phyloP scores from a whole-genome alignment of 2,113 vertebrate genomes.

The Campylomormyrus tamandua region DNA sequence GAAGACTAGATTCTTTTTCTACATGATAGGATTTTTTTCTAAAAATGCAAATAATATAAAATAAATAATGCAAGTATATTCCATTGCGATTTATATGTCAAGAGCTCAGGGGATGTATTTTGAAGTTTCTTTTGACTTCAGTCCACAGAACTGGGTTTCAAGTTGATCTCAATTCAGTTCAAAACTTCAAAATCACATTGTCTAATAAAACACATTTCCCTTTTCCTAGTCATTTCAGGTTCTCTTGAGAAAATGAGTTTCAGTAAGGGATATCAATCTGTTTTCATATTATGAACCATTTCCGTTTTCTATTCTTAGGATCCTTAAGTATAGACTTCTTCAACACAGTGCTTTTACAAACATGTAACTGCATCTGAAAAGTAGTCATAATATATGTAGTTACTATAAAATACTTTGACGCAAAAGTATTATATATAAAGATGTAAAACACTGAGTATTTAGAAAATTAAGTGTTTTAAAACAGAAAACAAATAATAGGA shows the following conservation, averaged over 20 bases:
- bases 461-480: neutral
- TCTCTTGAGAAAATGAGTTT: constrained; percentile 28
- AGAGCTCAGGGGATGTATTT: neutral
- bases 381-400: neutral
- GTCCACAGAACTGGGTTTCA: neutral
- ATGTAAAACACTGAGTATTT: neutral
- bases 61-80: neutral
- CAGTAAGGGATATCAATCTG: constrained; percentile 21
- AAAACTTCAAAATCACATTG: constrained; percentile 26
- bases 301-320: neutral
- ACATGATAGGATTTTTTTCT: neutral
- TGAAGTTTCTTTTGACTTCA: neutral
- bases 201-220: neutral
- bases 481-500: neutral
- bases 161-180: constrained; percentile 3
- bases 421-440: neutral
- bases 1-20: neutral
- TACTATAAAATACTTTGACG: neutral
- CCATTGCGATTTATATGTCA: neutral
- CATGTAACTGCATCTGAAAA: neutral
- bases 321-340: neutral
- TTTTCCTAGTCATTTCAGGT: constrained; percentile 28
- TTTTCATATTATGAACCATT: constrained; percentile 24
- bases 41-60: neutral
- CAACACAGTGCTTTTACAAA: neutral